Evolutionary conservation across 2,797 vertebrate species (phyloP).

Genomic region (Coracias cyanogaster): DNA sequence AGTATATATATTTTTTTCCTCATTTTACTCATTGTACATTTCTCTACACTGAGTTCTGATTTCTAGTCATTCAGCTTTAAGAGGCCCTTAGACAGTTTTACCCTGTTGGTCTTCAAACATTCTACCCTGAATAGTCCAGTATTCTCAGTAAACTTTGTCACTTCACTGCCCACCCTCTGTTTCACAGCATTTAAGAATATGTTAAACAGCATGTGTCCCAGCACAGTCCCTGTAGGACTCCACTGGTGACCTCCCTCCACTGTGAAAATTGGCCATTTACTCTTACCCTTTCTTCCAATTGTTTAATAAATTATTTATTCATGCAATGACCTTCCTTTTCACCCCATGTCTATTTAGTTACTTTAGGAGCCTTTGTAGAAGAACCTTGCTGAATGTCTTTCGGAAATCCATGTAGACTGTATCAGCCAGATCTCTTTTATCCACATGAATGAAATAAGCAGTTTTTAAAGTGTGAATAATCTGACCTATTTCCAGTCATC

Average conservation of each 20-base stretch:
- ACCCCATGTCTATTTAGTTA: neutral
- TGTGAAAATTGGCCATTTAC: slow-evolving; percentile 38
- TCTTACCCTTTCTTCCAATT: slow-evolving; percentile 8
- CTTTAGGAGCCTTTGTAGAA: neutral
- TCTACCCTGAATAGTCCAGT: neutral
- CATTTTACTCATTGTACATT: neutral
- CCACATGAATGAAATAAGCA: neutral
- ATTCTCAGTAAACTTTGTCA: neutral
- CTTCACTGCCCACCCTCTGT: neutral
- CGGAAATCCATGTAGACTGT: neutral
- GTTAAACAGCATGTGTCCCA: neutral
- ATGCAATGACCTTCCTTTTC: slow-evolving; percentile 17
- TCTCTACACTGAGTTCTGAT: neutral
- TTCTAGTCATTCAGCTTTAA: neutral
- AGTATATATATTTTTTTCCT: neutral
- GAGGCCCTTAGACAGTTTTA: neutral
- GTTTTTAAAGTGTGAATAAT: slow-evolving; percentile 32
- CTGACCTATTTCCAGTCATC: slow-evolving; percentile 19
- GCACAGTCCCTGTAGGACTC: neutral
- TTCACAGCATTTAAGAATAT: neutral
- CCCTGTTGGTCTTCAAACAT: neutral
- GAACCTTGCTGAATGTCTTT: neutral
- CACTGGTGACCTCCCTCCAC: neutral
- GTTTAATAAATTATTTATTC: slow-evolving; percentile 54
- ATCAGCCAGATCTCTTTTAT: neutral